Evolutionary conservation across 2,888 invertebrate genomes (phyloP), one percentile per base, ranked within the genome.

Genomic region (Temnothorax rugatulus): DNA sequence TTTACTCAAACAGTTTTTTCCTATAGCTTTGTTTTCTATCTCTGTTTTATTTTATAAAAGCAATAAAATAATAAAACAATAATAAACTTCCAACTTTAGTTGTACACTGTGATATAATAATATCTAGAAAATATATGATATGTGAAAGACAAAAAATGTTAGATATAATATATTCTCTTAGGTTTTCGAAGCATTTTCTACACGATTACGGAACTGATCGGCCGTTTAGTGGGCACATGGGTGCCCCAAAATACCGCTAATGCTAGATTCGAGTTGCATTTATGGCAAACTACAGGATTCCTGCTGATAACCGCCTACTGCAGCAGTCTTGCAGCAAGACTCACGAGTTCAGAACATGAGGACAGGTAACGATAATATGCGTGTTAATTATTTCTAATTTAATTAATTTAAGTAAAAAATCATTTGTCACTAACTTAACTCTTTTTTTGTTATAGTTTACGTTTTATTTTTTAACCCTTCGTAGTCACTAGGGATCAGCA

Each of bases 271-370:
- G 92, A 92, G 64, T 87, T 93, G 29, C 87, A 92, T 25, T 87
- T 94, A n/a, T 94, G 94, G 94, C 93, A 94, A 68, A 81, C 90
- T 4, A 87, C 91, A 1, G 94, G 94, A 29, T 86, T 94, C 52
- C 76, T 94, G 61, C 83, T 94, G 5, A 93, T 94, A 9, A 90
- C 93, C 1, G 92, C 93, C 1, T 94, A 94, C 38, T 91, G 89
- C 76, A 92, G 94, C 61, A 94, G 94, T 69, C 91, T 94, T 2
- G 94, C 94, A 2, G 92, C 94, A 0, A 88, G 92, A 54, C 88
- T 94, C 44, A 88, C 94, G 2, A 92, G 90, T 75, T 88, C 89
- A 0, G 92, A 92, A 54, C 94, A 92, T 73, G 94, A 94, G 63
- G 13, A 73, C 9, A 93, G 94, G 94, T 93, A 44, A 18, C 15